phyloP scores from a whole-genome alignment of 2,888 invertebrate species.

The Zelleria hepariella region DNA sequence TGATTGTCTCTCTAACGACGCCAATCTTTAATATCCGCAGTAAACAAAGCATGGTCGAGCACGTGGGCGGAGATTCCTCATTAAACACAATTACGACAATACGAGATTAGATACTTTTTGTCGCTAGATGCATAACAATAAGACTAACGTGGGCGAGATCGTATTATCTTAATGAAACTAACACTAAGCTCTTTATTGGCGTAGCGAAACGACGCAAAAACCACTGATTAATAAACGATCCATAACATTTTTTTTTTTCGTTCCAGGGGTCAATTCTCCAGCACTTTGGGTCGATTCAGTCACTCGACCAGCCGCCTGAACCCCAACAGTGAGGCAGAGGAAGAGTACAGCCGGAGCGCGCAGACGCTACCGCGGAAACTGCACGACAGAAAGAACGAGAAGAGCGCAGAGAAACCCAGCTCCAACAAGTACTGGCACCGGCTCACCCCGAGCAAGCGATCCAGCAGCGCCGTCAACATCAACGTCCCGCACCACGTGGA shows the following conservation, averaged over 20 bases:
- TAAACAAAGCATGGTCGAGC: slow-evolving; percentile 47
- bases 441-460: slow-evolving; percentile 68
- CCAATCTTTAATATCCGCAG: slow-evolving; percentile 8
- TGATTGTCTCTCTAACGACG: background rate
- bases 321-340: slow-evolving; percentile 64
- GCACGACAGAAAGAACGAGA: slow-evolving; percentile 59
- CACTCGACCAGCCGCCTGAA: slow-evolving; percentile 83
- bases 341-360: slow-evolving; percentile 73
- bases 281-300: slow-evolving; percentile 86
- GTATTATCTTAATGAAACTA: slow-evolving; percentile 31
- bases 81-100: slow-evolving; percentile 58
- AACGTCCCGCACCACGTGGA: slow-evolving; percentile 67
- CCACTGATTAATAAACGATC: background rate
- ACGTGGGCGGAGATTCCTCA: slow-evolving; percentile 56
- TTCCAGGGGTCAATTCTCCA: slow-evolving; percentile 78
- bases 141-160: slow-evolving; percentile 43
- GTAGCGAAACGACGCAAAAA: background rate
- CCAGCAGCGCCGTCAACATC: slow-evolving; percentile 77
- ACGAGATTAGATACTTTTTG: slow-evolving; percentile 45
- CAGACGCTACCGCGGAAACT: slow-evolving; percentile 84
- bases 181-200: slow-evolving; percentile 20
- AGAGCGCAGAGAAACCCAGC: slow-evolving; percentile 49
- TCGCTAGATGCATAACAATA: slow-evolving; percentile 46
- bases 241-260: slow-evolving; percentile 26
- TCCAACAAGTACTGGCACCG: slow-evolving; percentile 61